These are phyloP conservation scores for Eriosoma lanigerum DNA, from an alignment of 1,140 invertebrate genomes.

Conservation along the genomic window DNA sequence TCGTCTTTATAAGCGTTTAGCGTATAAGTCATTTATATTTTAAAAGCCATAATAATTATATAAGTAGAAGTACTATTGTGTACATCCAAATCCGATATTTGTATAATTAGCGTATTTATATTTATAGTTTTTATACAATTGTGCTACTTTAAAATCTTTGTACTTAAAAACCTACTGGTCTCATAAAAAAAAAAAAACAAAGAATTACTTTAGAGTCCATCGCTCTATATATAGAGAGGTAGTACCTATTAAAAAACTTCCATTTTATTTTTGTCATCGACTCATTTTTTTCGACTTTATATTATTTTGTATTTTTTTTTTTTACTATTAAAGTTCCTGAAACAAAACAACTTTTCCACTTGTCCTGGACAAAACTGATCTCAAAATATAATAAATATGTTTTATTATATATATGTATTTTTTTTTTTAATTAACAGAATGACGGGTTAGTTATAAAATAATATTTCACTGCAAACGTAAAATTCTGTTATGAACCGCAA, in stretches of 20 bases:
- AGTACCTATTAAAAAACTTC: slow-evolving; percentile 10
- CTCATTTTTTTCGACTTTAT: slow-evolving; percentile 9
- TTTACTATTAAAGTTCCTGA: slow-evolving; percentile 36
- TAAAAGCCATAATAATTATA: slow-evolving; percentile 4
- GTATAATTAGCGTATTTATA: slow-evolving; percentile 3
- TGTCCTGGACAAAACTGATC: slow-evolving; percentile 41
- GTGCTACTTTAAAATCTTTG: slow-evolving; percentile 19
- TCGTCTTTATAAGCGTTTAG: neutral
- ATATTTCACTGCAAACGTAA: slow-evolving; percentile 2
- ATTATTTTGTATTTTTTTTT: slow-evolving; percentile 25
- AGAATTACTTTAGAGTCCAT: neutral
- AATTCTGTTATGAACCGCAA: neutral
- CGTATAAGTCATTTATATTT: slow-evolving; percentile 3
- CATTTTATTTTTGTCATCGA: slow-evolving; percentile 33
- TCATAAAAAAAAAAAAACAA: neutral
- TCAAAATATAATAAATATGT: slow-evolving; percentile 18
- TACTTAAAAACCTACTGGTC: slow-evolving; percentile 23
- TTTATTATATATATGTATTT: slow-evolving; percentile 14
- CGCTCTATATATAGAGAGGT: neutral
- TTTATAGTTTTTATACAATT: neutral
- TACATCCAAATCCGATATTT: neutral
- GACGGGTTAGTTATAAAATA: neutral
- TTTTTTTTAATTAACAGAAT: neutral
- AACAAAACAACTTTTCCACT: slow-evolving; percentile 15
- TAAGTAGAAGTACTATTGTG: neutral